These are phyloP conservation scores for Taeniopygia guttata DNA, from an alignment of 2,797 vertebrate species.

Conservation along the genomic window DNA sequence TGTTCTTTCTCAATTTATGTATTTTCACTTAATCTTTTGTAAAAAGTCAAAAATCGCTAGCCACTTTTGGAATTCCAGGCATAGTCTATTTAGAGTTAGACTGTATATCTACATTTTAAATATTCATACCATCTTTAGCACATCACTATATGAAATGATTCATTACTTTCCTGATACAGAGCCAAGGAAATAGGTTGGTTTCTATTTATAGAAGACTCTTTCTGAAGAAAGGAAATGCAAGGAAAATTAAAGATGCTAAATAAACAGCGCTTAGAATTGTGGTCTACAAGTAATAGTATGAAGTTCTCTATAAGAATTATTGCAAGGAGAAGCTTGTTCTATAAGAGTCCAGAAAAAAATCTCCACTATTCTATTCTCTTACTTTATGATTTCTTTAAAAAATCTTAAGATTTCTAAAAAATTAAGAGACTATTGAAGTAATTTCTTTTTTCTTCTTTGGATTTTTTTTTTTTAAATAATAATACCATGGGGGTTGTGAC, in stretches of 20 bases:
- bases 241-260: not conserved
- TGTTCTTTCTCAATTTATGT: not conserved
- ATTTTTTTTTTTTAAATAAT: not conserved
- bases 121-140: not conserved
- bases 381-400: not conserved
- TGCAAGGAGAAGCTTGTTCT: not conserved
- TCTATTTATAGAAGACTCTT: not conserved
- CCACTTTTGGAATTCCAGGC: not conserved
- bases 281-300: not conserved
- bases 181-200: not conserved
- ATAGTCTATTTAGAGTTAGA: not conserved
- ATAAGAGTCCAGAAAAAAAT: not conserved
- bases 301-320: not conserved
- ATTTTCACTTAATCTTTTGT: not conserved
- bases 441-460: no score
- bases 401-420: not conserved
- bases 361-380: not conserved
- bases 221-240: not conserved
- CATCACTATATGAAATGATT: conserved; percentile 15
- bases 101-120: not conserved
- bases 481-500: not conserved
- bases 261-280: not conserved
- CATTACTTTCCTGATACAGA: not conserved
- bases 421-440: not conserved
- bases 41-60: not conserved